Evolutionary conservation across 2,888 invertebrate species (phyloP), one percentile per base, ranked within the genome.

Genomic region (Meta bourneti): DNA sequence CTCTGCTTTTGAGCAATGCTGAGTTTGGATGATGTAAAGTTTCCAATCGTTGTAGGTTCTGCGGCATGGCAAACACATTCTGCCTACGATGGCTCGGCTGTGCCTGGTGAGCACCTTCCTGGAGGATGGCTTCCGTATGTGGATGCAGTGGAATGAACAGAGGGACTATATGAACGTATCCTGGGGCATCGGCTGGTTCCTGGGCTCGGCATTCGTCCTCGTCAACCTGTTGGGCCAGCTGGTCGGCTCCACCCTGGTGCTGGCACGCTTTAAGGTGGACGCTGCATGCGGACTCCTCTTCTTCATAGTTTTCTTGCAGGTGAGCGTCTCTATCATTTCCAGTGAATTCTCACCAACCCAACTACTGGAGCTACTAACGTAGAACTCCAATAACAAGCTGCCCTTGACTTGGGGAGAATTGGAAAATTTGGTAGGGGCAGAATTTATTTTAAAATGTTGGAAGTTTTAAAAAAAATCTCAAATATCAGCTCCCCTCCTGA

Each of bases 51-150:
- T n/a, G 20, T 95, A 99, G 99, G 97, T 99, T 92, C 97, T 98
- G 94, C 96, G 99, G 94, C 97, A 98, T 96, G 97, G 98, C 94
- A 99, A 99, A 95, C 96, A 97, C 95, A 96, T 99, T 93, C 96
- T 99, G 94, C 99, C 99, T 51, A 99, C 99, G 93, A 96, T 99
- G 94, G 99, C 99, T 16, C 96, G 99, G 93, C 96, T 99, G 93
- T 99, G 99, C 95, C 96, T 99, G 92, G 98, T 99, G 95, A 98
- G 99, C 94, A 99, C 99, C 94, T 99, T 99, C 96, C 96, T 99
- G 93, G 99, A 99, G 95, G 99, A 99, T 96, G 99, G 99, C 1
- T 96, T 99, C 92, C 97, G 99, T 93, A 99, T 99, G 99, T 99
- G 98, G 97, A 97, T 98, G 94, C 99, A 99, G 95, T 99, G 99